These are phyloP conservation scores for Trachelus troglodyta DNA, from an alignment of 2,888 invertebrate genomes.

Conservation along the genomic window DNA sequence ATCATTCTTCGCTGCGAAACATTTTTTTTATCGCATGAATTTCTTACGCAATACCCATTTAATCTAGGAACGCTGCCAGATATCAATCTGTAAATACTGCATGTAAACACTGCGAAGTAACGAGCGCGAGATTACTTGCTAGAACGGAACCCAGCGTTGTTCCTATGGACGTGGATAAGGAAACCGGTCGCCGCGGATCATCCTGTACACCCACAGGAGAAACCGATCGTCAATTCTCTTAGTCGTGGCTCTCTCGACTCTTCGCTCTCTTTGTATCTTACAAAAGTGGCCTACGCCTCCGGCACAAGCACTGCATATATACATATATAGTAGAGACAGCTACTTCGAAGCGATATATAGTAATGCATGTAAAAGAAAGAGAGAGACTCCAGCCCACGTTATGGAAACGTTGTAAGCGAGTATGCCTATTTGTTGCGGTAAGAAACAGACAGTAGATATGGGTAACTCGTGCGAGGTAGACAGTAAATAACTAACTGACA, in stretches of 20 bases:
- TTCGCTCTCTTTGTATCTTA: neutral
- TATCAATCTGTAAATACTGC: neutral
- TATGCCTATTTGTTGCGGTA: neutral
- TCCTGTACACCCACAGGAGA: neutral
- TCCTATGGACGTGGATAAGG: neutral
- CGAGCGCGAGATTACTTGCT: neutral
- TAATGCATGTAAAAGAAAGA: neutral
- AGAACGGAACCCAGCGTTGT: neutral
- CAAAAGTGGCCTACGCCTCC: conserved; percentile 7
- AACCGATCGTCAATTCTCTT: neutral
- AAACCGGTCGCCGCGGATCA: neutral
- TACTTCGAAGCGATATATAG: neutral
- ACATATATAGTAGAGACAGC: neutral
- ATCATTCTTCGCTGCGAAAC: neutral
- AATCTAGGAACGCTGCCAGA: neutral
- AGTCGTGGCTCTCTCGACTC: neutral
- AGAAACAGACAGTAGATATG: neutral
- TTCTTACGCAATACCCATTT: neutral
- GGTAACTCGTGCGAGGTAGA: neutral
- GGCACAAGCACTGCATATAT: neutral
- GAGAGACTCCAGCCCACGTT: neutral
- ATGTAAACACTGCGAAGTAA: neutral
- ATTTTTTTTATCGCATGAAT: neutral
- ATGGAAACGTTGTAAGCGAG: neutral
- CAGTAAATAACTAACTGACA: neutral